A percentile compares a stretch with the other conserved stretches of the same genome.
Conservation (phyloP, 2,797 vertebrate genomes). For the Momotus momota region DNA sequence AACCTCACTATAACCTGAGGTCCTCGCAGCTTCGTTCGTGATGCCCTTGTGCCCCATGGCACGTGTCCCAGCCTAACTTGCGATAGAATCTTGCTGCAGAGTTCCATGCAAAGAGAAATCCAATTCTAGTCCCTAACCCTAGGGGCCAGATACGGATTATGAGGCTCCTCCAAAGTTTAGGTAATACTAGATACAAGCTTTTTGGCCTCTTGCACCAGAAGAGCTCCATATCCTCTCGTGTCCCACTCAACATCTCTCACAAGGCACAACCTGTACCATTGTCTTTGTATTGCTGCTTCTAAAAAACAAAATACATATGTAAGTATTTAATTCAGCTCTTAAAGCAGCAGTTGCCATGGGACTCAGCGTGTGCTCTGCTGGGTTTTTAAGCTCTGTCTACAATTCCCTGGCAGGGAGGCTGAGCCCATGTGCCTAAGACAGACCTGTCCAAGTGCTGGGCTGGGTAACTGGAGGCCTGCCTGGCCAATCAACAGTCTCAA, state of each 20-base stretch:
- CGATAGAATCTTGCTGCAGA: background rate
- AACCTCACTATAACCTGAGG: background rate
- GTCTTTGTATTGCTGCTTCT: background rate
- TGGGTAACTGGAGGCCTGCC: background rate
- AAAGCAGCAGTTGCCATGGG: background rate
- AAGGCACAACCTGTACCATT: background rate
- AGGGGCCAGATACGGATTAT: background rate
- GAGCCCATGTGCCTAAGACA: background rate
- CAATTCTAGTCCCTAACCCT: background rate
- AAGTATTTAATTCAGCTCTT: background rate
- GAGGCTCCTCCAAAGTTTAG: background rate
- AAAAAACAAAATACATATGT: background rate
- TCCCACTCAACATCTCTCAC: background rate
- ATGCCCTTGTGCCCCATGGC: fast-evolving
- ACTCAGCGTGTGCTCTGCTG: background rate
- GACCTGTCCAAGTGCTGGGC: background rate
- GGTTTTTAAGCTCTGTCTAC: background rate
- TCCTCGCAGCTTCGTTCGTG: background rate
- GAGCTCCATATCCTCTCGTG: background rate
- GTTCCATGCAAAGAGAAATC: background rate
- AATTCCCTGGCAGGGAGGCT: background rate
- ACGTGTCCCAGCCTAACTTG: fast-evolving
- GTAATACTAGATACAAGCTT: background rate
- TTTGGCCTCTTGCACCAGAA: background rate
- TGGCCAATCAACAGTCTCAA: background rate